Conservation (phyloP, 2,888 invertebrate genomes). For the Linnaemya vulpina region DNA sequence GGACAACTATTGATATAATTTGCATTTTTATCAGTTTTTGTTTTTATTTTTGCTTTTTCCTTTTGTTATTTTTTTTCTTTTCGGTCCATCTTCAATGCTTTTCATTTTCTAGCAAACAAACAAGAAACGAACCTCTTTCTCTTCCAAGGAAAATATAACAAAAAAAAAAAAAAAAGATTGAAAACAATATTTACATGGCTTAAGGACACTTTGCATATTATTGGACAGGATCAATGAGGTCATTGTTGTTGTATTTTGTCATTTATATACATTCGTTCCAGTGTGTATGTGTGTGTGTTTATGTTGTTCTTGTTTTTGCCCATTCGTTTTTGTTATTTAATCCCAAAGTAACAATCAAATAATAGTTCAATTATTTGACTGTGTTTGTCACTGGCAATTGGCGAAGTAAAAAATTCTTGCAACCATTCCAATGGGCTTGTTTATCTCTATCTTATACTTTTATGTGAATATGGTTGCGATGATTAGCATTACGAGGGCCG, state of each 20-base stretch:
- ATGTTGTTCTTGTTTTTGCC: neutral
- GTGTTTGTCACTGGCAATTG: slow-evolving; percentile 49
- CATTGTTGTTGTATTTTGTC: slow-evolving; percentile 25
- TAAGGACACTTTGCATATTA: slow-evolving; percentile 33
- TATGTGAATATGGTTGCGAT: neutral
- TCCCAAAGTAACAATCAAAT: slow-evolving; percentile 62
- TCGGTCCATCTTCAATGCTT: slow-evolving; percentile 24
- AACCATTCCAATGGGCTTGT: neutral
- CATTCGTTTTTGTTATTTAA: slow-evolving; percentile 29
- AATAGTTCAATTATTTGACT: slow-evolving; percentile 54
- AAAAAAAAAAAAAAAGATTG: slow-evolving; percentile 23
- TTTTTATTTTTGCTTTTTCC: neutral
- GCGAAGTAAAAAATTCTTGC: slow-evolving; percentile 16
- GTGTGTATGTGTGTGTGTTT: neutral
- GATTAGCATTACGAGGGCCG: neutral
- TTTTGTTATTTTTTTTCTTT: slow-evolving; percentile 8
- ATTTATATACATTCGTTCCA: neutral
- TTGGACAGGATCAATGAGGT: slow-evolving; percentile 33
- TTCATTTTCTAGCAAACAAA: slow-evolving; percentile 47
- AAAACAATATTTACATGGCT: slow-evolving; percentile 56
- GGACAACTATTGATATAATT: slow-evolving; percentile 60
- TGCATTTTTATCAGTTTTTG: slow-evolving; percentile 62
- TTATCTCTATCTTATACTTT: slow-evolving; percentile 12
- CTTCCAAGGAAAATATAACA: slow-evolving; percentile 4
- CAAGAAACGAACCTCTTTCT: neutral